A percentile compares a stretch with the other conserved stretches of the same genome.
phyloP scores from a whole-genome alignment of 2,113 vertebrate species.

The Pseudopipra pipra region DNA sequence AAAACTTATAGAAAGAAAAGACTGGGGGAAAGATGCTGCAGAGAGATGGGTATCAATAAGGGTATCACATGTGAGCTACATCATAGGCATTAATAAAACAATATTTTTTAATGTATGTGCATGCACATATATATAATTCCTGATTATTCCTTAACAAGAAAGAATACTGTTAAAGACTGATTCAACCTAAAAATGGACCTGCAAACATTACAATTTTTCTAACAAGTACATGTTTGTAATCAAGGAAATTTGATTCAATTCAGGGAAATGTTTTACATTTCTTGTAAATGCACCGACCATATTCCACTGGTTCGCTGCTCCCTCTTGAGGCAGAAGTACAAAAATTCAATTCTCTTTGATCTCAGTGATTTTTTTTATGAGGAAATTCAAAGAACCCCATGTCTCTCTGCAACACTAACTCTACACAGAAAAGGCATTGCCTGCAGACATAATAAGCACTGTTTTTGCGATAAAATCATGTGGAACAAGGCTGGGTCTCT shows the following conservation, averaged over 20 bases:
- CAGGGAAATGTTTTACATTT: not conserved
- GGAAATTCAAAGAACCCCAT: not conserved
- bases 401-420: not conserved
- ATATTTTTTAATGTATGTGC: not conserved
- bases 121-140: not conserved
- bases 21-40: not conserved
- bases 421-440: rapidly evolving
- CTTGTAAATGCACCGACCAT: not conserved
- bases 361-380: not conserved
- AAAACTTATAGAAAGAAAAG: not conserved
- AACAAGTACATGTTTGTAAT: not conserved
- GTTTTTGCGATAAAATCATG: not conserved
- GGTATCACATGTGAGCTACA: not conserved
- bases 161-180: not conserved
- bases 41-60: not conserved
- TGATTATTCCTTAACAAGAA: not conserved
- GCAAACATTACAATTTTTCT: not conserved
- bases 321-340: conserved; percentile 24
- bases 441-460: not conserved
- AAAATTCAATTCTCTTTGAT: not conserved
- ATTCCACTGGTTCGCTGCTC: conserved; percentile 1
- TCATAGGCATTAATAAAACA: not conserved
- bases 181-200: not conserved
- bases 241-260: not conserved
- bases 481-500: not conserved